A percentile compares a stretch with the other conserved stretches of the same genome.
These are phyloP conservation scores for Euglossa dilemma DNA, from an alignment of 1,140 invertebrate genomes.

Conservation along the genomic window DNA sequence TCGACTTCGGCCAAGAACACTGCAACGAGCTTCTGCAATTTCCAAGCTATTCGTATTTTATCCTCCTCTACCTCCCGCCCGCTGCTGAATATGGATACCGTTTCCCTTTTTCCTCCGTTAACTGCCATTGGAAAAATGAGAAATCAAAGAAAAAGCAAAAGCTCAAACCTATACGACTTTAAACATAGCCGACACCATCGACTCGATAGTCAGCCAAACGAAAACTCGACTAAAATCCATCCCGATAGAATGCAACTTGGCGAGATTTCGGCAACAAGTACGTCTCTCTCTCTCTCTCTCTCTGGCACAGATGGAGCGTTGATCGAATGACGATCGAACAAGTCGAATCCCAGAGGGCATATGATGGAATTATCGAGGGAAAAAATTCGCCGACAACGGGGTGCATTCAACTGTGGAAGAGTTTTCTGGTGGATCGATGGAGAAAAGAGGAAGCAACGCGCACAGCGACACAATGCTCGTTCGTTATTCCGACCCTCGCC, in stretches of 20 bases:
- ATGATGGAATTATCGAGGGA: neutral
- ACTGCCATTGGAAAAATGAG: no score
- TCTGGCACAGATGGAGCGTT: no score
- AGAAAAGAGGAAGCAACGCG: neutral
- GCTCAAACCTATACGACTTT: no score
- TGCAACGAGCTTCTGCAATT: neutral
- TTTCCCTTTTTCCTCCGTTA: neutral
- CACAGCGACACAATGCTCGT: neutral
- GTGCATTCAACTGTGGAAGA: neutral
- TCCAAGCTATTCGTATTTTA: slow-evolving; percentile 22
- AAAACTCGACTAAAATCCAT: no score
- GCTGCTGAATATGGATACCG: slow-evolving; percentile 7
- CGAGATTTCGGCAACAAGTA: neutral
- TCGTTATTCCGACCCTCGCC: neutral
- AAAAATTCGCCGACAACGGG: neutral
- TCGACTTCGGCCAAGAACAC: slow-evolving; percentile 5
- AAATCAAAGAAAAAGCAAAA: no score
- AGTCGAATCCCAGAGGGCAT: neutral
- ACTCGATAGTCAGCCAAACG: no score
- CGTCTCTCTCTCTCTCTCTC: no score
- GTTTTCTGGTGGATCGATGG: neutral
- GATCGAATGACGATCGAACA: neutral
- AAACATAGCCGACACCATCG: no score
- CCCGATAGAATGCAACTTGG: neutral
- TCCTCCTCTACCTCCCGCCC: neutral